Conservation (phyloP, 2,797 vertebrate genomes). For the Leptatherina wallacei region DNA sequence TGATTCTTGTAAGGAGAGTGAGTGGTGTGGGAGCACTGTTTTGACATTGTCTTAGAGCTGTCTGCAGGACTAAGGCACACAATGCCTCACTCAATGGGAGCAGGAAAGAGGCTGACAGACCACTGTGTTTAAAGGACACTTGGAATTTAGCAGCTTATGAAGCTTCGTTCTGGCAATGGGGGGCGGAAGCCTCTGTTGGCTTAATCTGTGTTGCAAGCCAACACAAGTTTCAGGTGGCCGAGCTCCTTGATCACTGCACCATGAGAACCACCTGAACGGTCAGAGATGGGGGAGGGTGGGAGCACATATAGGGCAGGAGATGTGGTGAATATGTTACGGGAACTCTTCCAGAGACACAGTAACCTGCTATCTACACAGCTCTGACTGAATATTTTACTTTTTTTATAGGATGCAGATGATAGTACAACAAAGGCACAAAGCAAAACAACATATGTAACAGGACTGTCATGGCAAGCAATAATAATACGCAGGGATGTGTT, state of each 20-base stretch:
- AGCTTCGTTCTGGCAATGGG: constrained; percentile 45
- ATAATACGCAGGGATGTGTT: constrained; percentile 17
- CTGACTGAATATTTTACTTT: constrained; percentile 27
- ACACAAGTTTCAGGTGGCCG: constrained; percentile 79
- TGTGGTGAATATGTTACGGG: constrained; percentile 38
- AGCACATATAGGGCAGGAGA: constrained; percentile 9
- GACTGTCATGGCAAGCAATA: constrained; percentile 15
- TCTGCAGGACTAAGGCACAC: constrained; percentile 62
- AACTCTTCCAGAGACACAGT: constrained; percentile 60
- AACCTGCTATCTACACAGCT: constrained; percentile 39
- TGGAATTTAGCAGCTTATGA: constrained; percentile 74
- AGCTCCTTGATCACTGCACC: constrained; percentile 75
- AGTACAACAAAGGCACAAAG: not conserved
- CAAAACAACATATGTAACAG: not conserved
- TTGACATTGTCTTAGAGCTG: constrained; percentile 70
- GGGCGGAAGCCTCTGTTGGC: constrained; percentile 47
- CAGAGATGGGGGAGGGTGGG: constrained; percentile 31
- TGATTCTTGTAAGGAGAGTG: constrained; percentile 48
- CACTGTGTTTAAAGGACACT: constrained; percentile 71
- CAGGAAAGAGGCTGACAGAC: constrained; percentile 76
- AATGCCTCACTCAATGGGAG: constrained; percentile 69
- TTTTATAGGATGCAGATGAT: not conserved
- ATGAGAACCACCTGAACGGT: constrained; percentile 75
- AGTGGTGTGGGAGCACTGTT: constrained; percentile 58
- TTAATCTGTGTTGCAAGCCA: constrained; percentile 78